phyloP scores from a whole-genome alignment of 2,113 vertebrate species.

The Lutjanus erythropterus region DNA sequence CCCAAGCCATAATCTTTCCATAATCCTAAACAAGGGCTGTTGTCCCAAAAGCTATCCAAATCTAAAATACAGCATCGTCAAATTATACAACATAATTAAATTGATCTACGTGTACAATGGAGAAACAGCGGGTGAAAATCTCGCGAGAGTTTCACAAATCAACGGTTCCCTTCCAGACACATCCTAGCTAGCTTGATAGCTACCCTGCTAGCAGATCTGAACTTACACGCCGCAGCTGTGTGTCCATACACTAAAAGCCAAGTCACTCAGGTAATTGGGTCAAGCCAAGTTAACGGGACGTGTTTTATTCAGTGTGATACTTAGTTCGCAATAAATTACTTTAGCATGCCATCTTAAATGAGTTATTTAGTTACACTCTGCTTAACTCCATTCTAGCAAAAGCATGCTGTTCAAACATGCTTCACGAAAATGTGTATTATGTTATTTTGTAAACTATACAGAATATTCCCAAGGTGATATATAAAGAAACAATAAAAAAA shows the following conservation, averaged over 20 bases:
- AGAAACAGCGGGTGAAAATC: too few species aligned
- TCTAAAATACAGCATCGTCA: too few species aligned
- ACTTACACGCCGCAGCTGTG: not conserved
- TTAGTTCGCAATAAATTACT: not conserved
- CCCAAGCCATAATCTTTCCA: too few species aligned
- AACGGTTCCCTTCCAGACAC: too few species aligned
- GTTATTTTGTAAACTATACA: not conserved
- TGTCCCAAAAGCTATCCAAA: too few species aligned
- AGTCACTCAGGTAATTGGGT: fast-evolving
- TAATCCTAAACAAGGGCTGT: too few species aligned
- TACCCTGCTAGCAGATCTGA: conserved; percentile 55
- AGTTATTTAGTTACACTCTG: not conserved
- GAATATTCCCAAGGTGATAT: not conserved
- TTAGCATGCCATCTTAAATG: not conserved
- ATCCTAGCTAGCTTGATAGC: conserved; percentile 53
- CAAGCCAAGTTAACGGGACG: fast-evolving
- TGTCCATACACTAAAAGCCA: not conserved
- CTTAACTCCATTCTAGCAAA: conserved; percentile 3
- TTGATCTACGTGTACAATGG: too few species aligned
- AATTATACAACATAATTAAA: too few species aligned
- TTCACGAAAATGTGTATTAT: not conserved
- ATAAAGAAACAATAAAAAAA: fast-evolving
- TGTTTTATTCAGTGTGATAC: not conserved
- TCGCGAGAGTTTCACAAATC: too few species aligned
- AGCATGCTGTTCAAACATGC: conserved; percentile 20